These are phyloP conservation scores for Fragum fragum DNA, from an alignment of 2,888 invertebrate genomes.

Conservation along the genomic window DNA sequence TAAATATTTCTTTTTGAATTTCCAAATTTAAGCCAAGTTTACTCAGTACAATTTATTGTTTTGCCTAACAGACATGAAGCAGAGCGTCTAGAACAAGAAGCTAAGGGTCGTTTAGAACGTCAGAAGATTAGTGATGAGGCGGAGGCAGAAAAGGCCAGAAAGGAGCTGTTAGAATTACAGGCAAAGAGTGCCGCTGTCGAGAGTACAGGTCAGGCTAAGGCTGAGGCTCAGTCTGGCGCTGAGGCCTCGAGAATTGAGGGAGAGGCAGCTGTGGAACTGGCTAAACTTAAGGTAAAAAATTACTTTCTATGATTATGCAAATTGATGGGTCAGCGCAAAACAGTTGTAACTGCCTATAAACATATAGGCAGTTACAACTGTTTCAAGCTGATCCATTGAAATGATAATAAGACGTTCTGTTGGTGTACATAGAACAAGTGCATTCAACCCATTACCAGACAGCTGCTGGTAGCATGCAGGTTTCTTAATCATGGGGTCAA, in stretches of 20 bases:
- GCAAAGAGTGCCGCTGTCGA: slow-evolving; percentile 88
- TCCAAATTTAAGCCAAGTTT: no score
- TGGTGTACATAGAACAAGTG: not conserved
- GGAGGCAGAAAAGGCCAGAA: slow-evolving; percentile 87
- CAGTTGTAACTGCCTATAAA: no score
- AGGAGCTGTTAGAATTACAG: slow-evolving; percentile 87
- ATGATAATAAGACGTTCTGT: no score
- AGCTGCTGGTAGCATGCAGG: no score
- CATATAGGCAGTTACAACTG: no score
- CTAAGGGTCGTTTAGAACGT: slow-evolving; percentile 87
- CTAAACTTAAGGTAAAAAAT: slow-evolving; percentile 85
- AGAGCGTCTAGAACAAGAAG: slow-evolving; percentile 88
- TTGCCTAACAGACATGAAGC: slow-evolving; percentile 87
- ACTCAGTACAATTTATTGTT: no score
- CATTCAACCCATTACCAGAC: not conserved
- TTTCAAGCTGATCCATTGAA: no score
- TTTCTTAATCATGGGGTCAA: no score
- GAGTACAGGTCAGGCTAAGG: slow-evolving; percentile 88
- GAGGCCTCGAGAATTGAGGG: slow-evolving; percentile 88
- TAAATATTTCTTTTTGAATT: no score
- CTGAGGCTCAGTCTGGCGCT: slow-evolving; percentile 88
- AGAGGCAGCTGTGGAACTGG: slow-evolving; percentile 88
- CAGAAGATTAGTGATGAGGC: slow-evolving; percentile 88
- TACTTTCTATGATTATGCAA: no score
- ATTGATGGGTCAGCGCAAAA: no score